A percentile compares a stretch with the other conserved stretches of the same genome.
Evolutionary conservation across 2,113 vertebrate genomes (phyloP).

Genomic region (Hippocampus comes): DNA sequence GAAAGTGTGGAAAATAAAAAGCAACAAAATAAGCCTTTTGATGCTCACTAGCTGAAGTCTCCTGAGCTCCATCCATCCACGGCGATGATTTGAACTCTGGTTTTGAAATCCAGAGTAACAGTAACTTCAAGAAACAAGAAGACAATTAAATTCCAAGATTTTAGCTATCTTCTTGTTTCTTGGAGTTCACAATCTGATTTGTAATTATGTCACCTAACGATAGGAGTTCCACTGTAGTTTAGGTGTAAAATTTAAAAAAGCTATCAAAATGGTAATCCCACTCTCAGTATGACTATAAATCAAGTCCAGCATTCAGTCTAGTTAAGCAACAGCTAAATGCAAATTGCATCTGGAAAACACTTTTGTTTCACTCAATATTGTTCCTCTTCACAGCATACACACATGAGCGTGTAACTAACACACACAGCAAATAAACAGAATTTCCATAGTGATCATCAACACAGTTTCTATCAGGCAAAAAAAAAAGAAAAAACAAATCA

Average conservation of each 20-base stretch:
- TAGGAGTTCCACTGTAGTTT: background rate
- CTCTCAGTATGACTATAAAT: constrained; percentile 36
- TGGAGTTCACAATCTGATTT: background rate
- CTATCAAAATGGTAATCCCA: constrained; percentile 18
- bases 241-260: background rate
- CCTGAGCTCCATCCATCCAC: background rate
- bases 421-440: constrained; percentile 35
- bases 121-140: too few species aligned
- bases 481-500: constrained; percentile 50
- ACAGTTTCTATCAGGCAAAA: constrained; percentile 35
- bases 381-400: constrained; percentile 9
- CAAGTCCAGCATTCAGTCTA: constrained; percentile 23
- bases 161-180: background rate
- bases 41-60: background rate
- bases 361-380: constrained; percentile 43
- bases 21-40: too few species aligned
- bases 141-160: background rate
- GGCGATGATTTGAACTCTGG: background rate
- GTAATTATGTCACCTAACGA: background rate
- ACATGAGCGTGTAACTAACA: constrained; percentile 9
- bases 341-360: constrained; percentile 53
- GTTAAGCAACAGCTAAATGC: constrained; percentile 55
- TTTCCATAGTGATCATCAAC: constrained; percentile 42
- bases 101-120: too few species aligned
- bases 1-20: too few species aligned